Percentiles rank a stretch among this genome's conserved stretches.
Conservation (phyloP, 2,888 invertebrate species). For the Stenolophus ochropezus region DNA sequence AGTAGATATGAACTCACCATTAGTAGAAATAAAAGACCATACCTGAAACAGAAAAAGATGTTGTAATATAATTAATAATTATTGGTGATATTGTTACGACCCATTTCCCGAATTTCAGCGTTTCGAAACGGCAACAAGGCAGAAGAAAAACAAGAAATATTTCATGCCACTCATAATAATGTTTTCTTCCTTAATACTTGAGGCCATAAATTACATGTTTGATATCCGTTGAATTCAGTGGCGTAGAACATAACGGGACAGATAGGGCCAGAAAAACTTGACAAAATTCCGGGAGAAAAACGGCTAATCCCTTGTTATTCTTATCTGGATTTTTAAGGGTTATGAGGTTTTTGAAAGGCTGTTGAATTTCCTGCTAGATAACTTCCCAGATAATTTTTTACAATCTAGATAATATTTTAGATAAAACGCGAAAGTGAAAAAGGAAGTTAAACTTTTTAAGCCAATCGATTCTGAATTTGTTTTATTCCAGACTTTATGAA, state of each 20-base stretch:
- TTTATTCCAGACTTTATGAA: slow-evolving; percentile 34
- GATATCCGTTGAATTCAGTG: slow-evolving; percentile 27
- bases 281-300: not conserved
- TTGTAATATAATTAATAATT: not conserved
- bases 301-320: not conserved
- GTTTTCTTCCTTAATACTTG: slow-evolving; percentile 12
- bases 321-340: slow-evolving; percentile 13
- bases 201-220: slow-evolving; percentile 21
- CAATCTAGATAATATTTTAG: slow-evolving; percentile 12
- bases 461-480: slow-evolving; percentile 8
- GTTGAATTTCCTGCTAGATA: slow-evolving; percentile 4
- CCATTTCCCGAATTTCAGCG: not conserved
- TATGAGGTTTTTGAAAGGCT: not conserved
- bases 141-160: slow-evolving; percentile 24
- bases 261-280: slow-evolving; percentile 13
- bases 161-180: slow-evolving; percentile 11
- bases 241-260: slow-evolving; percentile 38
- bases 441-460: not conserved
- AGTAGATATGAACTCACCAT: not conserved
- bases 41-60: not conserved
- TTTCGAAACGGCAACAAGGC: not conserved
- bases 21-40: not conserved
- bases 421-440: not conserved
- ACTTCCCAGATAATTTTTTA: slow-evolving; percentile 9
- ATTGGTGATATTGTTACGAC: not conserved